These are phyloP conservation scores for Phorcus lineatus DNA, from an alignment of 2,888 invertebrate species.

Conservation along the genomic window DNA sequence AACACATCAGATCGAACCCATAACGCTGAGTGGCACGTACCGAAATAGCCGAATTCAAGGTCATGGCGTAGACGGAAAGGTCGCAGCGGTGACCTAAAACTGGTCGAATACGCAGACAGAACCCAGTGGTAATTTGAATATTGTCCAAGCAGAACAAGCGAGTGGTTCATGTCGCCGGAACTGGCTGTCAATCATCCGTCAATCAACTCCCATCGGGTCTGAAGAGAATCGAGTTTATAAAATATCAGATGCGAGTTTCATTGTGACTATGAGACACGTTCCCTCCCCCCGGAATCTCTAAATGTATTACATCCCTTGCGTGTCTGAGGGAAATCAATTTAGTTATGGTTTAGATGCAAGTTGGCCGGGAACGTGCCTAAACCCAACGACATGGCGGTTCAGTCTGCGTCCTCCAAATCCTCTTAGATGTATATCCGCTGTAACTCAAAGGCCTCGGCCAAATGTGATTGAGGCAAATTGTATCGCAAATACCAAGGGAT, in stretches of 20 bases:
- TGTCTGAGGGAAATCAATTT: conserved; percentile 9
- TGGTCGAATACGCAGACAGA: too few species aligned
- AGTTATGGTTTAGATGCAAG: conserved; percentile 10
- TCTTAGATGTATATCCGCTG: conserved; percentile 13
- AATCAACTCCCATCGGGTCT: conserved; percentile 1
- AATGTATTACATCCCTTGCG: conserved; percentile 1
- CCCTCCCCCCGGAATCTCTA: background rate
- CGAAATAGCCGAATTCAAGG: too few species aligned
- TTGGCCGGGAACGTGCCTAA: background rate
- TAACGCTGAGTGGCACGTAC: too few species aligned
- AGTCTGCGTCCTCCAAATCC: background rate
- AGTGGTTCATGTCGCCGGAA: background rate
- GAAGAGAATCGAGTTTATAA: background rate
- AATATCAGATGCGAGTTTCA: background rate
- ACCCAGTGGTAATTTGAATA: background rate
- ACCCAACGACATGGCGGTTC: background rate
- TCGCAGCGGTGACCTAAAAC: too few species aligned
- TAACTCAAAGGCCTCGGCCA: conserved; percentile 6
- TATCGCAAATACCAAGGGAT: conserved; percentile 10
- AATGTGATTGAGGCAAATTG: conserved; percentile 15
- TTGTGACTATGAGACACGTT: background rate
- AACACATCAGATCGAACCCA: too few species aligned
- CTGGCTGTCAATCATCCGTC: background rate
- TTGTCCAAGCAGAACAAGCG: background rate
- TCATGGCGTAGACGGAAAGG: too few species aligned